Percentiles rank a stretch among this genome's conserved stretches.
Conservation (phyloP, 2,888 invertebrate species). For the Ennomos fuscantarius region DNA sequence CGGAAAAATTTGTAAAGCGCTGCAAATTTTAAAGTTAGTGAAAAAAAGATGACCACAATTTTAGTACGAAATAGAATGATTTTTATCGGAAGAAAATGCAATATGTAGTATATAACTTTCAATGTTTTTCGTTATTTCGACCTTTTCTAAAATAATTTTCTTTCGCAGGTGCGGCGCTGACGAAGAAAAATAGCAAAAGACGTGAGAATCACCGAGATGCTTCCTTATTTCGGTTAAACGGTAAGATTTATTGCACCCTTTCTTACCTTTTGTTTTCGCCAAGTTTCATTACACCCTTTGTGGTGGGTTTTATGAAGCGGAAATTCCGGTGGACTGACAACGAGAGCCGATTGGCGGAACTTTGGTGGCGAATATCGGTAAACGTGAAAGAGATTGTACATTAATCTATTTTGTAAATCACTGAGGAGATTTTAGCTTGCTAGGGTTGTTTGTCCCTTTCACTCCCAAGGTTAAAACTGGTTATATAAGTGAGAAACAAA, state of each 20-base stretch:
- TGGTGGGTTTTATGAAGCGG: conserved; percentile 40
- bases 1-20: too few species aligned
- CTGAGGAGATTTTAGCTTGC: too few species aligned
- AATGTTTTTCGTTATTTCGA: not conserved
- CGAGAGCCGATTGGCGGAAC: conserved; percentile 17
- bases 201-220: conserved; percentile 53
- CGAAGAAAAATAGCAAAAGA: conserved; percentile 51
- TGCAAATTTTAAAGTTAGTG: too few species aligned
- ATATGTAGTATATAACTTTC: too few species aligned
- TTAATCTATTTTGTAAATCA: too few species aligned
- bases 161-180: conserved; percentile 65
- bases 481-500: too few species aligned
- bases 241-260: conserved; percentile 55
- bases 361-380: conserved; percentile 8
- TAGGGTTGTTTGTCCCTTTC: too few species aligned
- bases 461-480: too few species aligned
- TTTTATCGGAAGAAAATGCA: too few species aligned
- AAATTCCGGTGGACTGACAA: conserved; percentile 41
- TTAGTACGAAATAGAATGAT: too few species aligned
- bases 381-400: not conserved
- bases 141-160: conserved; percentile 22
- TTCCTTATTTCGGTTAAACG: conserved; percentile 51
- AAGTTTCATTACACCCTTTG: conserved; percentile 38
- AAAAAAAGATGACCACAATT: too few species aligned
- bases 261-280: conserved; percentile 37